phyloP scores from a whole-genome alignment of 2,113 vertebrate species.

The Gulo gulo region DNA sequence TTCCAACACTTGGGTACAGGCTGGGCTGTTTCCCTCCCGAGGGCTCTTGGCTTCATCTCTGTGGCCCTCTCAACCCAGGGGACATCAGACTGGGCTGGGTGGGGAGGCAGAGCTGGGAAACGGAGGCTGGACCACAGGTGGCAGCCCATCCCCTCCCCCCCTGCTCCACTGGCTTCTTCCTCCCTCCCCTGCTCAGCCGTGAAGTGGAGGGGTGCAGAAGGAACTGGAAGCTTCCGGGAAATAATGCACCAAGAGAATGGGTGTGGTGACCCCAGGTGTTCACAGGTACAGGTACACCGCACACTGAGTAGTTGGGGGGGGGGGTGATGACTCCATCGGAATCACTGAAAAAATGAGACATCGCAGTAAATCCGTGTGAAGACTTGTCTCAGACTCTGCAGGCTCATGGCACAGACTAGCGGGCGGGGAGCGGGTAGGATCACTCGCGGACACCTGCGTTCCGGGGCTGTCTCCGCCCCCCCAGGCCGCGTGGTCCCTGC shows the following conservation, averaged over 20 bases:
- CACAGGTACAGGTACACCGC: not conserved
- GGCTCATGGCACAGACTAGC: rapidly evolving
- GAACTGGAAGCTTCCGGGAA: not conserved
- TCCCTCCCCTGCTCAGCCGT: not conserved
- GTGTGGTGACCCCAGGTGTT: not conserved
- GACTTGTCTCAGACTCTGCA: not conserved
- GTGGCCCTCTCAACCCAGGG: not conserved
- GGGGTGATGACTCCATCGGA: not conserved
- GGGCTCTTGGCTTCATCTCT: not conserved
- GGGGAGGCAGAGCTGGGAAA: not conserved
- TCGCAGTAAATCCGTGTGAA: rapidly evolving
- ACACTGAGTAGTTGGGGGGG: rapidly evolving
- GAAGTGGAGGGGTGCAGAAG: not conserved
- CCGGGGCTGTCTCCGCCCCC: not conserved
- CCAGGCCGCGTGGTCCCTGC: rapidly evolving
- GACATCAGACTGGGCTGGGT: no score
- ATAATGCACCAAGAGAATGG: no score
- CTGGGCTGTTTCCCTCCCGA: not conserved
- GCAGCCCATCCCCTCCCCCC: not conserved
- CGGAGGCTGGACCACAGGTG: not conserved
- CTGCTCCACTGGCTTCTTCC: no score
- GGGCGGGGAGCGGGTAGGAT: rapidly evolving
- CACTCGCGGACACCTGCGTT: rapidly evolving
- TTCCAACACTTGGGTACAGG: not conserved
- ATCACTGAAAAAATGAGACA: not conserved